phyloP scores from a whole-genome alignment of 2,888 invertebrate species.

The Adelphocoris suturalis region DNA sequence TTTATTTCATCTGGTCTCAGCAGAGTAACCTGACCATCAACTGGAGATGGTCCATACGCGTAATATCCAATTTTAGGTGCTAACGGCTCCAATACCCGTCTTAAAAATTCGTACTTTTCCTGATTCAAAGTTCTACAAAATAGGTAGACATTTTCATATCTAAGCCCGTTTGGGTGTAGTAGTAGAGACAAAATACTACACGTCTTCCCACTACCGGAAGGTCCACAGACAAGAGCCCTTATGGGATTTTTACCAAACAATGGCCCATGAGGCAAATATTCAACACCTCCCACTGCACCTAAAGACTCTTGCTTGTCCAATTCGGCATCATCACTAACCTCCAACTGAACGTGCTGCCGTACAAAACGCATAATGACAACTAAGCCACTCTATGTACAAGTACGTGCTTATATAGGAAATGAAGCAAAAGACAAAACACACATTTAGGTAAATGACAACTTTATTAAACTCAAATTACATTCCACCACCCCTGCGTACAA shows the following conservation, averaged over 20 bases:
- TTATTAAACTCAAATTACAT: not conserved
- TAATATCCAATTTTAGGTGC: conserved; percentile 76
- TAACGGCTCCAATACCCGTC: conserved; percentile 74
- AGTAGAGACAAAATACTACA: conserved; percentile 75
- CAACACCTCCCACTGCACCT: not conserved
- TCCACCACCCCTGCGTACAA: not conserved
- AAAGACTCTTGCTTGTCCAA: not conserved
- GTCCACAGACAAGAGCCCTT: conserved; percentile 74
- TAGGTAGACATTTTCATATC: conserved; percentile 78
- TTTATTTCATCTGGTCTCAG: conserved; percentile 75
- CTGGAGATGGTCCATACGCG: conserved; percentile 66
- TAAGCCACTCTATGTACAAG: not conserved
- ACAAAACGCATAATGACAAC: conserved; percentile 33
- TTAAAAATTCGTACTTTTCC: conserved; percentile 77
- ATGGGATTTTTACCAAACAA: conserved; percentile 68
- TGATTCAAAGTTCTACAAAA: conserved; percentile 77
- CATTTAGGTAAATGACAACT: not conserved
- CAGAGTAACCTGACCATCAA: not conserved
- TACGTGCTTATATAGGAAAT: not conserved
- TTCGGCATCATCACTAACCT: conserved; percentile 5
- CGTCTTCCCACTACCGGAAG: conserved; percentile 75
- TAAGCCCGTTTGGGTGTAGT: conserved; percentile 77
- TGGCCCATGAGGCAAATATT: conserved; percentile 5
- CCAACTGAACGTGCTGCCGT: conserved; percentile 1
- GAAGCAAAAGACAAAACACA: not conserved